Evolutionary conservation across 2,797 vertebrate genomes (phyloP).

Genomic region (Acridotheres tristis): DNA sequence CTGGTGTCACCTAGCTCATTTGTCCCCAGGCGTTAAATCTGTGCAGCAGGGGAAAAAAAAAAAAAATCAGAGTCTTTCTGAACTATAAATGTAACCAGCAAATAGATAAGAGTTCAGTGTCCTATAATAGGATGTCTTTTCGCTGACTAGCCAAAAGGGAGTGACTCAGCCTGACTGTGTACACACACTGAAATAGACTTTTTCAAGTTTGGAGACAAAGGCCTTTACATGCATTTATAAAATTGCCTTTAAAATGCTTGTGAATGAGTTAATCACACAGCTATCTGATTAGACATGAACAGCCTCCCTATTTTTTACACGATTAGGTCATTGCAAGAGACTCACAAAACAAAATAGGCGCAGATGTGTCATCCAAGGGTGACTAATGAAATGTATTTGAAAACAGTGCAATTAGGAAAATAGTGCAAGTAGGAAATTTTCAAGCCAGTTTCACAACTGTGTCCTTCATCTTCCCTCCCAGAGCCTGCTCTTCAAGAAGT

Average conservation of each 20-base stretch:
- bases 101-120: conserved; percentile 44
- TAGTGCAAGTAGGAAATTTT: neutral
- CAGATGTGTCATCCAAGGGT: conserved; percentile 29
- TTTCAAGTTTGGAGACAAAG: conserved; percentile 65
- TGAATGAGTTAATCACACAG: conserved; percentile 61
- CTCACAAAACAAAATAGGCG: conserved; percentile 36
- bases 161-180: conserved; percentile 58
- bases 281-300: conserved; percentile 47
- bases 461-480: neutral
- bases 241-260: conserved; percentile 54
- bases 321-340: conserved; percentile 52
- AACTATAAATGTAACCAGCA: conserved; percentile 51
- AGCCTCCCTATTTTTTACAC: conserved; percentile 30
- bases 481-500: neutral
- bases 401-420: conserved; percentile 23
- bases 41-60: neutral
- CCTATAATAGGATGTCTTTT: conserved; percentile 45
- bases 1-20: conserved; percentile 38
- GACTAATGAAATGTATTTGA: conserved; percentile 33
- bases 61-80: neutral
- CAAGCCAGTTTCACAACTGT: neutral
- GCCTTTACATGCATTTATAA: conserved; percentile 63
- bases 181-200: conserved; percentile 51
- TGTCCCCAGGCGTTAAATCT: conserved; percentile 35
- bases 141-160: conserved; percentile 49